Base-by-base conservation (phyloP, 2,797 vertebrate genomes). In the Aythya fuligula region DNA sequence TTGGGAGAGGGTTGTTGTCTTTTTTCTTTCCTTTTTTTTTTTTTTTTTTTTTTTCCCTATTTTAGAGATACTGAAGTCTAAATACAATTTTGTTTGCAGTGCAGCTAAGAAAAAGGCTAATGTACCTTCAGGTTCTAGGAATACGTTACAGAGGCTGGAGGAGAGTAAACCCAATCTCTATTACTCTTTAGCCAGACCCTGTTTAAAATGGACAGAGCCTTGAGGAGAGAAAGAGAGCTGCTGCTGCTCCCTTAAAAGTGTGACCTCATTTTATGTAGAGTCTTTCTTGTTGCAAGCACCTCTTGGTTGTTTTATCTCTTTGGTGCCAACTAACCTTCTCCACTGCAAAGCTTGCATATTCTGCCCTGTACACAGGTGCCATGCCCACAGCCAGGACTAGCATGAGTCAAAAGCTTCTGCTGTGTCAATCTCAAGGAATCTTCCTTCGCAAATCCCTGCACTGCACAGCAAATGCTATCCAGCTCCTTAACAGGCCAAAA, bases 331-430 rank as follows among this genome's bases (percentile, higher is more conserved):
- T 49, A 67, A 6, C n/a, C 17, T 74, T 54, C 81, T 89, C 12
- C 22, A 11, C 19, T 72, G 39, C 51, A 79, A 80, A 88, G 32
- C 8, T 51, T 6, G 22, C 21, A 57, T 22, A 9, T 9, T 75
- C 54, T 82, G 24, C 61, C 34, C 57, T 64, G 76, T 54, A 57
- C 32, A 10, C 74, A 56, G 61, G 61, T 87, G 45, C 80, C 87
- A 74, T n/a, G 13, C 83, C 75, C 25, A 53, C 0, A 6, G 56
- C 47, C 66, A 71, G 4, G 36, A 78, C 34, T 34, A 78, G 82
- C 39, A 60, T 27, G 47, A 94, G 83, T 79, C 74, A 93, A 94
- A 95, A 93, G 38, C 36, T 95, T 69, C 92, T 24, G 27, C 56
- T 15, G 6, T 78, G 86, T 27, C 32, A 4, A 9, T 28, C 64